Evolutionary conservation across 2,888 invertebrate genomes (phyloP).

Genomic region (Serrognathus titanus): DNA sequence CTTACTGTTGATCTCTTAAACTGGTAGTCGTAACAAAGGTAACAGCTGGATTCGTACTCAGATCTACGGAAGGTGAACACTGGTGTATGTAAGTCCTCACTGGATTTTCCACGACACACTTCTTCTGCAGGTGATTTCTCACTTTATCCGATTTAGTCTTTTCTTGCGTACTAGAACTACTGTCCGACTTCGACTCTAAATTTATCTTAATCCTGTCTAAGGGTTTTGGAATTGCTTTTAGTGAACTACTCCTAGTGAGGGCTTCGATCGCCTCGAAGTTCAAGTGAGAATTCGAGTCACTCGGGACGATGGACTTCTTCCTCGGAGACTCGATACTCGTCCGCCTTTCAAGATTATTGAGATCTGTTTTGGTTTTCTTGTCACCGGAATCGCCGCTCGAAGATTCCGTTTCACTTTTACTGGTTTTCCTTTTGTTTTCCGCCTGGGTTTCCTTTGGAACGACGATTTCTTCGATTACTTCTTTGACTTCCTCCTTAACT

Average conservation of each 20-base stretch:
- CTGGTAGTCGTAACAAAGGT: slow-evolving; percentile 40
- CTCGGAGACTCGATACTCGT: slow-evolving; percentile 19
- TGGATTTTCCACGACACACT: slow-evolving; percentile 15
- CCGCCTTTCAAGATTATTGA: slow-evolving; percentile 9
- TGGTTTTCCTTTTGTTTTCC: slow-evolving; percentile 23
- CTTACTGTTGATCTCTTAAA: slow-evolving; percentile 41
- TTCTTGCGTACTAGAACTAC: slow-evolving; percentile 33
- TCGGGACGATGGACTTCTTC: slow-evolving; percentile 12
- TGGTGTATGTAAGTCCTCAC: slow-evolving; percentile 18
- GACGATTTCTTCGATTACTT: slow-evolving; percentile 1
- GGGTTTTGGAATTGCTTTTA: slow-evolving; percentile 32
- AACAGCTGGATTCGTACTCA: slow-evolving; percentile 43
- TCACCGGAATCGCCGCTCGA: slow-evolving; percentile 15
- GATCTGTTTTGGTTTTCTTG: slow-evolving; percentile 5
- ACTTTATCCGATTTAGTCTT: slow-evolving; percentile 8
- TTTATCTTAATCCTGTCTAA: slow-evolving; percentile 34
- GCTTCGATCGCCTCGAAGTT: slow-evolving; percentile 34
- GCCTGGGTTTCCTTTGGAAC: slow-evolving; percentile 27
- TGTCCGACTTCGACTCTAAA: slow-evolving; percentile 39
- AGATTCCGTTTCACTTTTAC: slow-evolving; percentile 19
- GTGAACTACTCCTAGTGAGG: slow-evolving; percentile 32
- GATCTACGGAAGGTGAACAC: slow-evolving; percentile 42
- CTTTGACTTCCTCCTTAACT: slow-evolving; percentile 16
- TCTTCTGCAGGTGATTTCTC: slow-evolving; percentile 10
- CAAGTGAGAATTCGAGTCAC: slow-evolving; percentile 20